Conservation (phyloP, 2,797 vertebrate genomes). For the Capromys pilorides region DNA sequence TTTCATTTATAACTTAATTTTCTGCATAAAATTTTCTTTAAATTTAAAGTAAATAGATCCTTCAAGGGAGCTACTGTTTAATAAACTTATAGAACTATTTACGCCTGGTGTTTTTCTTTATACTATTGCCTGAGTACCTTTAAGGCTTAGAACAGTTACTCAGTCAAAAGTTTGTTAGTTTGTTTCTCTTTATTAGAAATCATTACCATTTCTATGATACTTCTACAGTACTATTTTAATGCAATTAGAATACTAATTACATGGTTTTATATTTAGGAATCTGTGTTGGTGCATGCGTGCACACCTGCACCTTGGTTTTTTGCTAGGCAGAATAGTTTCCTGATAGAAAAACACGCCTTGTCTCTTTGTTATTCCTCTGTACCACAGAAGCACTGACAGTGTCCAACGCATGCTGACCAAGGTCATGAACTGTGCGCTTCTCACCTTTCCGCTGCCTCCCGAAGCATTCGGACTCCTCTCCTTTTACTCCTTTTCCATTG, state of each 20-base stretch:
- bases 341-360: neutral
- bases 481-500: neutral
- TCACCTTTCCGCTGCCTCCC: neutral
- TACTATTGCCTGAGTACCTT: neutral
- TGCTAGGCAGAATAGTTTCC: neutral
- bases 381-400: too few species aligned
- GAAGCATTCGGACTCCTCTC: neutral
- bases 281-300: neutral
- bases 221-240: neutral
- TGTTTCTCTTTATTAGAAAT: neutral
- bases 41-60: neutral
- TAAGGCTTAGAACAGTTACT: neutral
- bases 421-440: neutral
- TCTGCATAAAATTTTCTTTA: neutral
- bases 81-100: neutral
- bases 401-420: neutral
- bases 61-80: neutral
- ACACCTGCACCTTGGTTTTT: neutral
- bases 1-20: constrained; percentile 49
- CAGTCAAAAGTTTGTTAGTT: neutral
- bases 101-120: neutral
- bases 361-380: neutral
- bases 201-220: neutral
- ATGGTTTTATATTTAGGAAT: neutral
- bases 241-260: neutral